phyloP scores from a whole-genome alignment of 2,113 vertebrate genomes.

The Pangasianodon gigas region DNA sequence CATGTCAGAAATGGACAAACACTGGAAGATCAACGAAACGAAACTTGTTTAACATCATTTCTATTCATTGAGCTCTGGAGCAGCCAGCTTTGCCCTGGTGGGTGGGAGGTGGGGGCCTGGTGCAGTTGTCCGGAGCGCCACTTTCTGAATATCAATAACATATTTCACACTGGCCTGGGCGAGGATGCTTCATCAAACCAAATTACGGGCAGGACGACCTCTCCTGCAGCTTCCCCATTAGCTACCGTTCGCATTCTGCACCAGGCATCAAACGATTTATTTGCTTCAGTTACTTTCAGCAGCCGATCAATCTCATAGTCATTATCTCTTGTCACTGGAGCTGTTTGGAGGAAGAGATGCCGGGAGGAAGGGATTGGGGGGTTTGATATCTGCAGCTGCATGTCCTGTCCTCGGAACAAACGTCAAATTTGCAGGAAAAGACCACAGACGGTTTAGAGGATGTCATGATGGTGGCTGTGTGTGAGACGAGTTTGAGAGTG shows the following conservation, averaged over 20 bases:
- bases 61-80: conserved; percentile 82
- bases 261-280: conserved; percentile 73
- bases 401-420: conserved; percentile 43
- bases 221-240: conserved; percentile 72
- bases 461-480: conserved; percentile 39
- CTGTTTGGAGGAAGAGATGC: conserved; percentile 56
- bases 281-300: conserved; percentile 75
- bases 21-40: conserved; percentile 73
- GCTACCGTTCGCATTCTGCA: conserved; percentile 68
- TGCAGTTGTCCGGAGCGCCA: conserved; percentile 65
- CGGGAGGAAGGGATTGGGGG: conserved; percentile 41
- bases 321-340: conserved; percentile 77
- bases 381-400: conserved; percentile 37
- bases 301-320: conserved; percentile 75
- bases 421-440: conserved; percentile 49
- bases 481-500: conserved; percentile 25
- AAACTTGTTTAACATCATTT: conserved; percentile 89
- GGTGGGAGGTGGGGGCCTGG: conserved; percentile 62
- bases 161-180: conserved; percentile 69
- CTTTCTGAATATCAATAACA: conserved; percentile 82
- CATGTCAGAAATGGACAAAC: neutral
- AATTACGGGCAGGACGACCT: conserved; percentile 73
- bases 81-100: conserved; percentile 77
- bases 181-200: conserved; percentile 74
- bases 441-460: conserved; percentile 23